Base-by-base conservation (phyloP, 1,140 invertebrate genomes). In the Branchinecta lynchi region DNA sequence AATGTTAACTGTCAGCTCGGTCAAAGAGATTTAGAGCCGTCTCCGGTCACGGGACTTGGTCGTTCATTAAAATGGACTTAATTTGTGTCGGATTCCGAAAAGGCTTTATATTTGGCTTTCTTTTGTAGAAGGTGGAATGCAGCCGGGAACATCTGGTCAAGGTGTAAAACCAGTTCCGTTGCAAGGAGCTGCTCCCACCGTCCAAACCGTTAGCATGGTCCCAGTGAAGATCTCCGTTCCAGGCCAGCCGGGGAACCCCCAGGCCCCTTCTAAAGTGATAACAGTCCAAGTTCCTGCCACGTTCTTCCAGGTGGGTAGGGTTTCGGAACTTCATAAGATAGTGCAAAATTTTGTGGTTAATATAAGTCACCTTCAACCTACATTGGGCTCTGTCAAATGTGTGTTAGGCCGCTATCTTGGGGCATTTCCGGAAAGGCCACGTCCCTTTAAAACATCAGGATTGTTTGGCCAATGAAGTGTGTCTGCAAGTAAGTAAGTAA, bases 261-360 rank as follows among this genome's bases (percentile, higher is more conserved):
- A 70, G 83, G 84, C 74, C 83, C 85, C 73, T 82, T 87, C 73
- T n/a, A 76, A 75, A 83, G 87, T 51, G 83, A 77, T 91, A 69
- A 89, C 88, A 9, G 88, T 92, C 76, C 87, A 91, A 78, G 90
- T 93, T 74, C 89, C 89, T 73, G 88, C 88, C 44, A 86, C 88
- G 17, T 87, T 88, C 43, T 81, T 92, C 67, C 86, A 88, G 80
- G 85, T 87, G 78, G 32, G 32, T 84, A 65, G 44, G 46, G 84
- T 76, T 44, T 43, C 65, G 9, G 67, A 10, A 44, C 43, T 60
- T 68, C 9, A 3, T 12, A 15, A 45, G 8, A 46, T 72, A 15
- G 68, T n/a, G 32, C 32, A 3, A n/a, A 1, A 32, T 32, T 32
- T 32, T 32, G 32, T 32, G 32, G 32, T 32, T 32, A 32, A 5